Percentiles rank a stretch among this genome's conserved stretches.
Evolutionary conservation across 2,113 vertebrate species (phyloP).

Genomic region (Struthio camelus): DNA sequence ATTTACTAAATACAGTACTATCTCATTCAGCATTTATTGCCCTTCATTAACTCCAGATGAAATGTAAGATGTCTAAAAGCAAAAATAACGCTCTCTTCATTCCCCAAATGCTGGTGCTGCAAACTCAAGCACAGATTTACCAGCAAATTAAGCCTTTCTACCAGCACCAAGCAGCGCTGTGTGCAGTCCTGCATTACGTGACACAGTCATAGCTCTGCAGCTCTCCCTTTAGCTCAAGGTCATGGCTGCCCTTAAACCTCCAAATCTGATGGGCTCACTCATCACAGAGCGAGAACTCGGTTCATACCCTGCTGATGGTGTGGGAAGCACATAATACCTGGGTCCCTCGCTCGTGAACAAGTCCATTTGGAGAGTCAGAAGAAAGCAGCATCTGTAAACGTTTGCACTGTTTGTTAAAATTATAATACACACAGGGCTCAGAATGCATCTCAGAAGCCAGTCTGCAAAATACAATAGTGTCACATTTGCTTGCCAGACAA

Average conservation of each 20-base stretch:
- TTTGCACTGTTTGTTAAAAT: background rate
- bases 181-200: background rate
- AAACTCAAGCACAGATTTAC: background rate
- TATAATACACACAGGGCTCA: background rate
- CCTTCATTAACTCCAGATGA: background rate
- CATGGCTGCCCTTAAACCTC: background rate
- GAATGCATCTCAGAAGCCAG: background rate
- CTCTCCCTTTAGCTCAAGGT: background rate
- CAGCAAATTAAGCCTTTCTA: background rate
- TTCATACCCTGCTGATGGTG: background rate
- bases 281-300: background rate
- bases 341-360: background rate
- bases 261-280: background rate
- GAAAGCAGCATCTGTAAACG: background rate
- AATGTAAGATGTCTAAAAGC: background rate
- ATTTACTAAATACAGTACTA: background rate
- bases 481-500: background rate
- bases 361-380: background rate
- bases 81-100: background rate
- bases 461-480: background rate
- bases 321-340: background rate
- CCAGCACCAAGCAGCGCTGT: background rate
- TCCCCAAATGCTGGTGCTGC: background rate
- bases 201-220: background rate
- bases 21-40: background rate